Conservation (phyloP, 2,888 invertebrate species). For the Pristionchus maxplancki region DNA sequence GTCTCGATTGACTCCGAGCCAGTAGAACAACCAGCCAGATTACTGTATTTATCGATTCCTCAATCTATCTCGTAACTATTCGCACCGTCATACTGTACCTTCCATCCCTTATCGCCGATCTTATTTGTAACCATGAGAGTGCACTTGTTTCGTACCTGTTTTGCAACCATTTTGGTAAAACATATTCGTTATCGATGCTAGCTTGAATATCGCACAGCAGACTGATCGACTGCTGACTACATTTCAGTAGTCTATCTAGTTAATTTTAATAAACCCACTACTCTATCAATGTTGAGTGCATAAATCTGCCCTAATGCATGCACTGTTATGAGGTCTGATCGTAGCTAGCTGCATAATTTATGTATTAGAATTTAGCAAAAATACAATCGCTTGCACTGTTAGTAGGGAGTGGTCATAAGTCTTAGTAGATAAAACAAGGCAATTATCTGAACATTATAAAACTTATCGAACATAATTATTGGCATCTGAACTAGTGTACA, state of each 20-base stretch:
- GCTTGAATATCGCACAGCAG: too few species aligned
- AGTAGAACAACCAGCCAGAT: neutral
- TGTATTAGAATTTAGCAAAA: constrained; percentile 3
- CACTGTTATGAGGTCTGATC: too few species aligned
- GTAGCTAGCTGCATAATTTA: neutral
- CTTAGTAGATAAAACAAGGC: neutral
- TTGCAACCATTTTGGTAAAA: neutral
- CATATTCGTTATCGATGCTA: neutral
- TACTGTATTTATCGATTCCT: constrained; percentile 18
- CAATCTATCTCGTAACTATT: neutral
- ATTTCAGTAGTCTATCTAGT: too few species aligned
- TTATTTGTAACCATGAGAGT: constrained; percentile 40
- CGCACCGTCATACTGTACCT: constrained; percentile 7
- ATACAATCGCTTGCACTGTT: constrained; percentile 33
- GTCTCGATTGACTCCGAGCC: neutral
- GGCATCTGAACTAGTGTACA: constrained; percentile 40
- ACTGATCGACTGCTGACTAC: too few species aligned
- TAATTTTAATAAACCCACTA: too few species aligned
- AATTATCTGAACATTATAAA: neutral
- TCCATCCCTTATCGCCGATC: neutral
- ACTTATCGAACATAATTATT: constrained; percentile 6
- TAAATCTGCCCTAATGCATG: too few species aligned
- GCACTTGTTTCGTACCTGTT: constrained; percentile 27
- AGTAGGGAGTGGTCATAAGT: neutral
- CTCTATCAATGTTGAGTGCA: too few species aligned